phyloP scores from a whole-genome alignment of 2,888 invertebrate species.

The Tenthredo livida region DNA sequence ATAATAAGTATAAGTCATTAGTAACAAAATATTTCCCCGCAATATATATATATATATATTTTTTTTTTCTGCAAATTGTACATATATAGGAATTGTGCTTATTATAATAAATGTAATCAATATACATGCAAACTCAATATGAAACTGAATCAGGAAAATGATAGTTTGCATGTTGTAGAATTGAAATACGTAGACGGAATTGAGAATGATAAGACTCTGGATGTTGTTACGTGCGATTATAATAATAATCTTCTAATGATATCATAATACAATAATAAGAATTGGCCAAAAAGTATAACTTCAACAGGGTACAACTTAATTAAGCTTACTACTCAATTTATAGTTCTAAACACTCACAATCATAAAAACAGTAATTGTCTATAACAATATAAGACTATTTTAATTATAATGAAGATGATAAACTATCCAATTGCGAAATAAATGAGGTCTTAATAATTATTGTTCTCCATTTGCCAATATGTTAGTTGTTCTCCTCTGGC shows the following conservation, averaged over 20 bases:
- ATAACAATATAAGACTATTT: conserved; percentile 27
- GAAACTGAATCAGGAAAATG: background rate
- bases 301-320: conserved; percentile 1
- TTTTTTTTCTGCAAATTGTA: background rate
- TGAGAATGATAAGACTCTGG: conserved; percentile 2
- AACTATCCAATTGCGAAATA: background rate
- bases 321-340: conserved; percentile 1
- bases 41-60: background rate
- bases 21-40: background rate
- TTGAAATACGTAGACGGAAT: background rate
- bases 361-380: conserved; percentile 15
- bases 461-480: background rate
- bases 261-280: background rate
- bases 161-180: background rate
- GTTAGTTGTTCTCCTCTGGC: background rate
- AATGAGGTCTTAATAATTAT: background rate
- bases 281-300: conserved; percentile 10
- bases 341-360: background rate
- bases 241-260: background rate
- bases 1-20: conserved; percentile 12
- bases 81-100: conserved; percentile 5
- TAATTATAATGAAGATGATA: conserved; percentile 4
- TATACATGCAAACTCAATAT: background rate
- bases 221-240: background rate
- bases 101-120: background rate